Percentiles rank a stretch among this genome's conserved stretches.
phyloP scores from a whole-genome alignment of 2,113 vertebrate species.

The Oryzias woworae region DNA sequence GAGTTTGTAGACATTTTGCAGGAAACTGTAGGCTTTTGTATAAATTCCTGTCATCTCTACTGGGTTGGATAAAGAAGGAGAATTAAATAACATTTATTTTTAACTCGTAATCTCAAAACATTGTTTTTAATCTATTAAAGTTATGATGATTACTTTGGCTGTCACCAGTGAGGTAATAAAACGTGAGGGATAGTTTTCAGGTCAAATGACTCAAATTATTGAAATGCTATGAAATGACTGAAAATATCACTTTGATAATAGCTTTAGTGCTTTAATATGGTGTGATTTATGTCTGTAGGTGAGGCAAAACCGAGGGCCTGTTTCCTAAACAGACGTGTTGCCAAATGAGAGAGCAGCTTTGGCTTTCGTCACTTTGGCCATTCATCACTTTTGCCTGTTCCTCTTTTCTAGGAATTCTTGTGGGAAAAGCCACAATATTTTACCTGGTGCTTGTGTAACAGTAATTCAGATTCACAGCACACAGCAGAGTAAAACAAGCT shows the following conservation, averaged over 20 bases:
- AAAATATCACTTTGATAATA: conserved; percentile 22
- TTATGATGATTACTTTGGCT: neutral
- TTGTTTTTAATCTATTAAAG: neutral
- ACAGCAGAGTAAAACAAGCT: conserved; percentile 7
- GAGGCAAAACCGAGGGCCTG: conserved; percentile 4
- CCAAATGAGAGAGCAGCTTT: conserved; percentile 27
- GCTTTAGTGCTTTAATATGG: conserved; percentile 46
- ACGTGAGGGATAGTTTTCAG: neutral
- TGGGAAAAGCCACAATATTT: conserved; percentile 5
- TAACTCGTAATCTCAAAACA: neutral
- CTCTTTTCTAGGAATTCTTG: conserved; percentile 10
- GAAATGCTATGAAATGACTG: conserved; percentile 6
- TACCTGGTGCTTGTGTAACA: conserved; percentile 1
- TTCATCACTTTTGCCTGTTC: conserved; percentile 18
- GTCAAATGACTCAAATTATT: neutral
- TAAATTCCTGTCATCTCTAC: too few species aligned
- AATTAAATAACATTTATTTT: neutral
- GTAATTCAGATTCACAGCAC: conserved; percentile 42
- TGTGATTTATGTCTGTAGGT: conserved; percentile 36
- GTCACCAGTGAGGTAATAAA: neutral
- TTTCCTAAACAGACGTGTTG: conserved; percentile 38
- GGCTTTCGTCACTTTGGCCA: conserved; percentile 5
- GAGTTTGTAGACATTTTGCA: too few species aligned
- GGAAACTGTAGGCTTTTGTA: too few species aligned
- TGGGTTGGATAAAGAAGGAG: too few species aligned